Base-by-base conservation (phyloP, 2,888 invertebrate genomes). In the Zonitis immaculata region DNA sequence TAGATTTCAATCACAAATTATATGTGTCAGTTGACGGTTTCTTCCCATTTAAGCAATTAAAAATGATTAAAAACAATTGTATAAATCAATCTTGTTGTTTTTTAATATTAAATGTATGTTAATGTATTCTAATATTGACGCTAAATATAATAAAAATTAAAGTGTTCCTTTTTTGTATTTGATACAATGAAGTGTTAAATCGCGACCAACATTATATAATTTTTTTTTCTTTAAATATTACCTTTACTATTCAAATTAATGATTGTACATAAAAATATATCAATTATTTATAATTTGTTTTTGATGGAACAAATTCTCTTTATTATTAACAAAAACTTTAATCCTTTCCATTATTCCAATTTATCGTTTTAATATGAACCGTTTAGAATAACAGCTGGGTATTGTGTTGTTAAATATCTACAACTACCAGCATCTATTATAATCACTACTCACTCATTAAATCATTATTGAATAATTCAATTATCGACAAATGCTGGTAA, bases 31-130 rank as follows among this genome's bases (percentile, higher is more conserved):
- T 67, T 69, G 65, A 67, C 61, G 64, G 60, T 68, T 68, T 65
- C 67, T 71, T 70, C 70, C 68, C 66, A 65, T 66, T 27, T 68
- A 66, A 69, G 64, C 66, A 68, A 68, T 66, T 68, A 59, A 68
- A 58, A 57, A 46, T 48, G 58, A 58, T 54, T 56, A 59, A 59
- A 65, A 65, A n/a, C n/a, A 69, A 64, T 70, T 71, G 70, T 71
- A 71, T 69, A 71, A 71, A 72, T 68, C 68, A 67, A 71, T 70
- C 72, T 72, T 72, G 71, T 71, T 73, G 70, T 71, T 73, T 73
- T 70, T 73, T 72, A 72, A 71, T 71, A 72, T 72, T 35, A 70
- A 71, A 72, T 72, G 73, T 72, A 72, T 71, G 70, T 73, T 72
- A 72, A 68, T 72, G 72, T 73, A 73, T 68, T 69, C 71, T 67